Percentiles rank a stretch among this genome's conserved stretches.
phyloP scores from a whole-genome alignment of 2,888 invertebrate genomes.

The Morinoia aosen region DNA sequence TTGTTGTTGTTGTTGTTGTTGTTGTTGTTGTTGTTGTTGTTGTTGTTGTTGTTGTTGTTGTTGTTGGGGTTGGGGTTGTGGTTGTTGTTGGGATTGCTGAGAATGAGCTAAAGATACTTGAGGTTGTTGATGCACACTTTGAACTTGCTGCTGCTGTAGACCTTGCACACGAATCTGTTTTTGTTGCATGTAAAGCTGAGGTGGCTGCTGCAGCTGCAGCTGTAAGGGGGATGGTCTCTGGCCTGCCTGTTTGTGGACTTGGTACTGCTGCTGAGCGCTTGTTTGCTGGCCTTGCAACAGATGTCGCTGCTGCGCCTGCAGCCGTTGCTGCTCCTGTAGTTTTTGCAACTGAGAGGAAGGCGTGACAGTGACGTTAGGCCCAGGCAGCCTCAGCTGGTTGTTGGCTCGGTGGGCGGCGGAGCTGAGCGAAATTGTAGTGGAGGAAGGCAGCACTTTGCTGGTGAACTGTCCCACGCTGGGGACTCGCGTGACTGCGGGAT shows the following conservation, averaged over 20 bases:
- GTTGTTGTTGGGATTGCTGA: background rate
- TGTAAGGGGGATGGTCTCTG: slow-evolving; percentile 24
- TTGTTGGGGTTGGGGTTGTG: background rate
- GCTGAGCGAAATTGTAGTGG: slow-evolving; percentile 45
- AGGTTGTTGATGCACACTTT: background rate
- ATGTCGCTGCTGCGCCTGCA: slow-evolving; percentile 47
- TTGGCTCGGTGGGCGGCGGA: slow-evolving; percentile 55
- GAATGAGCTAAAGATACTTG: background rate
- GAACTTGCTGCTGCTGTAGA: slow-evolving; percentile 23
- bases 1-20: background rate
- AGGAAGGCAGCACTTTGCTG: slow-evolving; percentile 34
- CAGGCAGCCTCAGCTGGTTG: slow-evolving; percentile 30
- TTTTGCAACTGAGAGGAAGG: slow-evolving; percentile 53
- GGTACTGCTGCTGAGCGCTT: background rate
- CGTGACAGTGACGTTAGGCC: slow-evolving; percentile 39
- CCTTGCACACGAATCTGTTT: background rate
- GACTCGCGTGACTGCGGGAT: background rate
- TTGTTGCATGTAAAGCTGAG: slow-evolving; percentile 50
- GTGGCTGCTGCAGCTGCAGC: slow-evolving; percentile 45
- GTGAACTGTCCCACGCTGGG: slow-evolving; percentile 38
- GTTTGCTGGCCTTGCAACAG: background rate
- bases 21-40: background rate
- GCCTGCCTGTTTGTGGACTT: background rate
- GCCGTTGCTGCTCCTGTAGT: slow-evolving; percentile 53
- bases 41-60: background rate